Base-by-base conservation (phyloP, 1,140 invertebrate species). In the Drosophila insularis region DNA sequence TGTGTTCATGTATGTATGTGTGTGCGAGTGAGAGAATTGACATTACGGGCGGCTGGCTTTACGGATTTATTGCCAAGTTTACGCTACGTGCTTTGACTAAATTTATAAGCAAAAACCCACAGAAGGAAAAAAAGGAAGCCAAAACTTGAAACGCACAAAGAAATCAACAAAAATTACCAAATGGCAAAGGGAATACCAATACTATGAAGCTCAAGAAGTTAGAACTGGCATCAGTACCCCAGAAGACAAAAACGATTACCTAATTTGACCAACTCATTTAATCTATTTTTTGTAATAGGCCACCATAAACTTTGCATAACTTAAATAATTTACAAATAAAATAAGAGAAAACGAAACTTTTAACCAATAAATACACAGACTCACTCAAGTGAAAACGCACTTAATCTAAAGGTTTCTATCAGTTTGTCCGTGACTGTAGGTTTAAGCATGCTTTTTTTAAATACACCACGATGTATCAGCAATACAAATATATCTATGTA, bases 51-150 rank as follows among this genome's bases (percentile, higher is more conserved):
- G 64, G 54, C 71, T 80, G 81, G 78, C 63, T 67, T 81, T 85
- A 61, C 70, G 79, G 84, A 87, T 89, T 87, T 87, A 87, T 89
- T 89, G 84, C 80, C 80, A 89, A 89, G 70, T 89, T 89, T 80
- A 80, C 85, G 80, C 63, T 89, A 89, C 84, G 85, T 89, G 84
- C 84, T 69, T 70, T 74, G 84, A 89, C 85, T 89, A 89, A 80
- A 80, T 80, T 80, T 84, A 80, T 80, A 89, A 87, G 79, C 79
- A 58, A 54, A 79, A 65, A 50, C 43, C 43, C 8, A 50, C 4
- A 21, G 17, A 50, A 17, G 21, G 21, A 50, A 50, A 50, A 50
- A 50, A 50, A 17, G 43, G 17, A 50, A 50, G 13, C 17, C 17
- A 10, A 50, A 46, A 50, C 43, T 54, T 19, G 21, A 70, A 75